Percentiles rank a stretch among this genome's conserved stretches.
These are phyloP conservation scores for Harpagus bidentatus DNA, from an alignment of 2,113 vertebrate species.

Conservation along the genomic window DNA sequence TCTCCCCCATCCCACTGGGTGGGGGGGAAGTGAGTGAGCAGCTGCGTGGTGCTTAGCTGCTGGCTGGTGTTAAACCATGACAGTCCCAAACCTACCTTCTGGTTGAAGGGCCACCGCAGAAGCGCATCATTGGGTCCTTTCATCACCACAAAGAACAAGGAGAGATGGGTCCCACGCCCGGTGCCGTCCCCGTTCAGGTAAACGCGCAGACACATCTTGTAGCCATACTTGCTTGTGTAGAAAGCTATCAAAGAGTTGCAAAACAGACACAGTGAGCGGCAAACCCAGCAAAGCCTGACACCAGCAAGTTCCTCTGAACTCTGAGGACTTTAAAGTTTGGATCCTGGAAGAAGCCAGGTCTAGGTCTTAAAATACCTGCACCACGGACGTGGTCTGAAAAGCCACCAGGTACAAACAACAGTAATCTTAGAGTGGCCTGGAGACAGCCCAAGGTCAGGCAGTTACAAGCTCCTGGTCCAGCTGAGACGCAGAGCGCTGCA, in stretches of 20 bases:
- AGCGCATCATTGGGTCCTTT: slow-evolving; percentile 85
- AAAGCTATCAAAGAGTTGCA: slow-evolving; percentile 73
- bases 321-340: not conserved
- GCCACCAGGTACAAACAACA: not conserved
- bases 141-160: slow-evolving; percentile 95
- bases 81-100: slow-evolving; percentile 80
- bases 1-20: too few relatives aligned
- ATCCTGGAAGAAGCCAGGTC: not conserved
- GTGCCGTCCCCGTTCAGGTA: slow-evolving; percentile 93
- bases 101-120: slow-evolving; percentile 93
- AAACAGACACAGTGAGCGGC: not conserved
- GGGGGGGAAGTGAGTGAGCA: too few relatives aligned
- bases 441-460: not conserved
- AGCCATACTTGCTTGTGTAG: slow-evolving; percentile 93
- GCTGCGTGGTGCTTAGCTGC: too few relatives aligned
- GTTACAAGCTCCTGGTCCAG: not conserved
- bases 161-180: slow-evolving; percentile 87
- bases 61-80: too few relatives aligned
- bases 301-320: not conserved
- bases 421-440: not conserved
- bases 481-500: fast-evolving
- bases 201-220: slow-evolving; percentile 92
- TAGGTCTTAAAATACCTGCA: not conserved
- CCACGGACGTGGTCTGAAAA: not conserved
- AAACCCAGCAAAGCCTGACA: not conserved